Conservation (phyloP, 2,113 vertebrate species). For the Turdus rufiventris region DNA sequence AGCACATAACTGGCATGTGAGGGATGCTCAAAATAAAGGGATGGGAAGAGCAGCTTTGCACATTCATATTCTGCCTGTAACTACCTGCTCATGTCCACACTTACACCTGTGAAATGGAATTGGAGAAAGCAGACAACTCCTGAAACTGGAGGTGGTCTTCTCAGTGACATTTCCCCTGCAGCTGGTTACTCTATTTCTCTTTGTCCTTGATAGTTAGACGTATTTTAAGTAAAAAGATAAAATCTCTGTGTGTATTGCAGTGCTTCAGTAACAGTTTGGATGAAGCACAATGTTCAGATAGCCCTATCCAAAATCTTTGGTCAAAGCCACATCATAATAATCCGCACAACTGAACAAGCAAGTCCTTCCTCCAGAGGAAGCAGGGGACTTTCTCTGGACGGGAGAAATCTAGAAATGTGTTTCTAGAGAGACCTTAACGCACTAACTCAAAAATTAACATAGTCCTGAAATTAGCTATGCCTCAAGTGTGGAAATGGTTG, state of each 20-base stretch:
- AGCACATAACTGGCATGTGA: background rate
- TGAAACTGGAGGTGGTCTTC: background rate
- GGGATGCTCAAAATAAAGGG: background rate
- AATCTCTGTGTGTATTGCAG: rapidly evolving
- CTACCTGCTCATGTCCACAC: background rate
- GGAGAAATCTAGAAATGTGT: background rate
- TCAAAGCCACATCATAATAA: background rate
- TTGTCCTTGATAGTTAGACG: background rate
- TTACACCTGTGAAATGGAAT: background rate
- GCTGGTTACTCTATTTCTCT: background rate
- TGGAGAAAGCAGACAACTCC: background rate
- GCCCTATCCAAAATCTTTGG: background rate
- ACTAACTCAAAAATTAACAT: background rate
- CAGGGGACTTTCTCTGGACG: background rate
- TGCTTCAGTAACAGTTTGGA: background rate
- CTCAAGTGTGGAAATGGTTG: background rate
- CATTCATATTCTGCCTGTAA: background rate
- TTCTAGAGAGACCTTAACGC: background rate
- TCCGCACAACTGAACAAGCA: background rate
- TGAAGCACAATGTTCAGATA: background rate
- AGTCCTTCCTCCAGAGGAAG: background rate
- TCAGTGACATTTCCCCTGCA: background rate
- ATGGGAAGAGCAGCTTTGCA: background rate
- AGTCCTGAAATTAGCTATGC: background rate
- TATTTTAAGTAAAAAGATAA: background rate